Conservation (phyloP, 53 echinoderm and acorn worm species). For the Patiria pectinifera region DNA sequence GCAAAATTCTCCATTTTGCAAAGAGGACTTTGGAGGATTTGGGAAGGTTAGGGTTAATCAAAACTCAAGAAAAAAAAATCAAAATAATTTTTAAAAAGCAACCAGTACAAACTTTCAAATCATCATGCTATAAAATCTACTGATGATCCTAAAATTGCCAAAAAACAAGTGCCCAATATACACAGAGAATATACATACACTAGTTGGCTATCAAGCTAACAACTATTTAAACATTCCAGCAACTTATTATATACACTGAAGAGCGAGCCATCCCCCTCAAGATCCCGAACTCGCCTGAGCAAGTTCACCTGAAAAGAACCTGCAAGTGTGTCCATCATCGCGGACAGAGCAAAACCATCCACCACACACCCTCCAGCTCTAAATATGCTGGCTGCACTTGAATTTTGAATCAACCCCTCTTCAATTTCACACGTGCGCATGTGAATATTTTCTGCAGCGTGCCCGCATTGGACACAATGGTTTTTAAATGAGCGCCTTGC, state of each 20-base stretch:
- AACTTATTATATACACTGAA: neutral
- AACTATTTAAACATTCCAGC: neutral
- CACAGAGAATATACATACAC: no score
- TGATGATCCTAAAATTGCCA: no score
- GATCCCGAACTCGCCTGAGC: neutral
- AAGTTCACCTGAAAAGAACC: neutral
- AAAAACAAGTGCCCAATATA: no score
- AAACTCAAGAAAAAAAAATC: no score
- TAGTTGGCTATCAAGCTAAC: neutral
- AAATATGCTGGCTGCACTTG: constrained; percentile 7
- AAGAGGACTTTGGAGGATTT: no score
- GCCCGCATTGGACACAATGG: neutral
- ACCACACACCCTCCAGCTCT: neutral
- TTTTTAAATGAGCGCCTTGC: neutral
- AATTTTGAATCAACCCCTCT: constrained; percentile 16
- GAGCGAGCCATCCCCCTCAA: neutral
- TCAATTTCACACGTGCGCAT: constrained; percentile 3
- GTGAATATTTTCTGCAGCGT: neutral
- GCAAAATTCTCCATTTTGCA: no score
- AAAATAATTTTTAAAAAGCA: no score
- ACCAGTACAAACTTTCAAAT: no score
- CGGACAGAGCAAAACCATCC: neutral
- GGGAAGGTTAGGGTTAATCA: no score
- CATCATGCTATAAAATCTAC: no score
- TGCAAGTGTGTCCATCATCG: neutral